A percentile compares a stretch with the other conserved stretches of the same genome.
phyloP scores from a whole-genome alignment of 2,113 vertebrate species.

The Ictidomys tridecemlineatus region DNA sequence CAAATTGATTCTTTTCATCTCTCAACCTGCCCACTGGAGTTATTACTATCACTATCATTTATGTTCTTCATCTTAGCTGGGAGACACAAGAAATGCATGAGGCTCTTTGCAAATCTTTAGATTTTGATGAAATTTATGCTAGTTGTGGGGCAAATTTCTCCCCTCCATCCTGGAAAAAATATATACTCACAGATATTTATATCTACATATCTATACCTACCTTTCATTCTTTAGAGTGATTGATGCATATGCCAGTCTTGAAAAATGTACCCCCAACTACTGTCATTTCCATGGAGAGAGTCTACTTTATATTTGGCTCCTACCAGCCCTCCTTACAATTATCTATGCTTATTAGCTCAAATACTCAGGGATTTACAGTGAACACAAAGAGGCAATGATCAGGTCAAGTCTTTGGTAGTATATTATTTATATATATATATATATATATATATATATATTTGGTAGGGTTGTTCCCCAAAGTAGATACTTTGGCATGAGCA shows the following conservation, averaged over 20 bases:
- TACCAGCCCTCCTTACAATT: not conserved
- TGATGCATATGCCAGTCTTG: not conserved
- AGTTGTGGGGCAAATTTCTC: not conserved
- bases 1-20: not conserved
- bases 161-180: not conserved
- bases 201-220: not conserved
- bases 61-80: not conserved
- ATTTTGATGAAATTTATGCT: conserved; percentile 5
- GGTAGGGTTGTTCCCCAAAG: not conserved
- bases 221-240: not conserved
- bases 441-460: too few species aligned
- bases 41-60: conserved; percentile 4
- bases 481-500: not conserved
- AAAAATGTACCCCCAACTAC: not conserved
- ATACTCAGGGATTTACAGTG: not conserved
- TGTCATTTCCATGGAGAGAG: not conserved
- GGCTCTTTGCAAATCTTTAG: not conserved
- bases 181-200: not conserved
- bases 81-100: not conserved
- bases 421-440: not conserved
- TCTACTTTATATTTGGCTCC: not conserved
- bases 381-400: not conserved
- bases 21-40: not conserved
- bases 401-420: not conserved
- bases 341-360: not conserved